These are phyloP conservation scores for Pogonocherus hispidulus DNA, from an alignment of 2,888 invertebrate species.

Conservation along the genomic window DNA sequence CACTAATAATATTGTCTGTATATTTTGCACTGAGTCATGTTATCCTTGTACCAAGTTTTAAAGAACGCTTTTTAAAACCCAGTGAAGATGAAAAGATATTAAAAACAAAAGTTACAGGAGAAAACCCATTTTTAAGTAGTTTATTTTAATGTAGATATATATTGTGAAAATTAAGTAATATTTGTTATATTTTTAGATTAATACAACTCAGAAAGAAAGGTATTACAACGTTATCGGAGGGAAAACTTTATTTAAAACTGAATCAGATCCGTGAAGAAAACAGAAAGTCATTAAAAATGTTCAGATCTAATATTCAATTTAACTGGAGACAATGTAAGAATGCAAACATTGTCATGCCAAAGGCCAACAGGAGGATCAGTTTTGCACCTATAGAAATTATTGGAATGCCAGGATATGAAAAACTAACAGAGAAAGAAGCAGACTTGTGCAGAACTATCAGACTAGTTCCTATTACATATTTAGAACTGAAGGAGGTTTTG, in stretches of 20 bases:
- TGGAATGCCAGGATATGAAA: constrained; percentile 84
- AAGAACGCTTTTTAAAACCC: not conserved
- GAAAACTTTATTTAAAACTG: constrained; percentile 77
- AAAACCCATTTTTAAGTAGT: not conserved
- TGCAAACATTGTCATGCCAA: constrained; percentile 37
- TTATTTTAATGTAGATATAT: not conserved
- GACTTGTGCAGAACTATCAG: constrained; percentile 83
- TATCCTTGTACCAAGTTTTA: not conserved
- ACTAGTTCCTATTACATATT: constrained; percentile 82
- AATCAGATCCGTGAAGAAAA: constrained; percentile 74
- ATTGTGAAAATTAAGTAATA: not conserved
- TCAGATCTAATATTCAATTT: constrained; percentile 60
- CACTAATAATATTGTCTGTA: not conserved
- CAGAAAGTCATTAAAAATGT: constrained; percentile 69
- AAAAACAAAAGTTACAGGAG: not conserved
- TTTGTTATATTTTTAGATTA: constrained; percentile 67
- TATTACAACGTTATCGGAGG: constrained; percentile 76
- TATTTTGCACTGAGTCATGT: not conserved
- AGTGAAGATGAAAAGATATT: constrained; percentile 19
- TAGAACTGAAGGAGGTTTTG: constrained; percentile 83
- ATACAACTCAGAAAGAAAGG: constrained; percentile 80
- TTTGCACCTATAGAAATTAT: constrained; percentile 76
- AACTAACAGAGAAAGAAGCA: constrained; percentile 78
- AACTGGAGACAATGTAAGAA: constrained; percentile 58
- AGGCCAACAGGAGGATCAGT: constrained; percentile 62